Conservation (phyloP, 1,140 invertebrate genomes). For the Pseudomyrmex cubaensis region DNA sequence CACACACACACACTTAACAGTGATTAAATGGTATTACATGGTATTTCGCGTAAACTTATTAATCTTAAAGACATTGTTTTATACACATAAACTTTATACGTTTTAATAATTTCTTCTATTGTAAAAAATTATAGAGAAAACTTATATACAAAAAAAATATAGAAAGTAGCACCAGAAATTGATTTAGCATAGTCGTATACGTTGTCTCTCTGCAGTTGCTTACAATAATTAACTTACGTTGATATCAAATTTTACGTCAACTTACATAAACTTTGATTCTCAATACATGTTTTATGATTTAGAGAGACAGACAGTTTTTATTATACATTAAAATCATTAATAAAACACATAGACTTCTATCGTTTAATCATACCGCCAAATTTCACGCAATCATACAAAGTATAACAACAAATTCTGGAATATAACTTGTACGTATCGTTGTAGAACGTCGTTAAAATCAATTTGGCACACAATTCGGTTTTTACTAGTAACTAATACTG, state of each 20-base stretch:
- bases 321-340: constrained; percentile 1
- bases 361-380: constrained; percentile 16
- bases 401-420: background rate
- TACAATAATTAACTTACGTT: constrained; percentile 28
- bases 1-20: constrained; percentile 31
- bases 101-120: too few relatives aligned
- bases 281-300: background rate
- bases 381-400: background rate
- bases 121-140: too few relatives aligned
- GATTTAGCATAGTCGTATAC: constrained; percentile 15
- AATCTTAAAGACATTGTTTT: constrained; percentile 3
- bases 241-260: constrained; percentile 11
- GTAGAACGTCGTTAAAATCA: background rate
- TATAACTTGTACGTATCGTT: constrained; percentile 10
- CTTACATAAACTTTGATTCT: constrained; percentile 23
- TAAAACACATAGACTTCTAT: constrained; percentile 29
- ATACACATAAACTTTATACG: constrained; percentile 23
- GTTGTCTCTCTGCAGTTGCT: background rate
- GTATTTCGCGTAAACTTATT: constrained; percentile 1
- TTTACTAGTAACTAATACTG: background rate
- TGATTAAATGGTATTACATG: constrained; percentile 39
- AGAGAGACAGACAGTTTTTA: too few relatives aligned
- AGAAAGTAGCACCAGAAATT: constrained; percentile 13
- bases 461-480: constrained; percentile 29
- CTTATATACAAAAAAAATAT: background rate